Percentiles rank a stretch among this genome's conserved stretches.
These are phyloP conservation scores for Tetramorium bicarinatum DNA, from an alignment of 2,888 invertebrate genomes.

Conservation along the genomic window DNA sequence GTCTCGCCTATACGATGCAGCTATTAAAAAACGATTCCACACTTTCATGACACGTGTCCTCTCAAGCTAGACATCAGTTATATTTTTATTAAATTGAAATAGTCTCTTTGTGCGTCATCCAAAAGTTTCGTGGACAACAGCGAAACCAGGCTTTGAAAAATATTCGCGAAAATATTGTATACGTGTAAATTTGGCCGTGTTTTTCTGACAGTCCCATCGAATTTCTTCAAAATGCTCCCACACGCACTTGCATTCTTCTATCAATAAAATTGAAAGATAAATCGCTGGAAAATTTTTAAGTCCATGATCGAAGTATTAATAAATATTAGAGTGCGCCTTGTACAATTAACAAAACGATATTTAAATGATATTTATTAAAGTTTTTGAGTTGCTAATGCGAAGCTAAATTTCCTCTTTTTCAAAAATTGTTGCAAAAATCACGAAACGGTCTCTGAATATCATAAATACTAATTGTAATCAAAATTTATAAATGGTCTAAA, in stretches of 20 bases:
- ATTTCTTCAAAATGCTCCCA: conserved; percentile 9
- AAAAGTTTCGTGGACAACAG: not conserved
- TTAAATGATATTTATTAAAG: not conserved
- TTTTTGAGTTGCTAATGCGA: not conserved
- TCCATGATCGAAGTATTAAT: not conserved
- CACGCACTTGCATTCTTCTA: not conserved
- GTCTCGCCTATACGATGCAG: not conserved
- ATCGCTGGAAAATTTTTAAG: not conserved
- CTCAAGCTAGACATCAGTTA: not conserved
- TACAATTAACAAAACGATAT: conserved; percentile 6
- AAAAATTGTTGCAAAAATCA: not conserved
- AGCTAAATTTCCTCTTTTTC: not conserved
- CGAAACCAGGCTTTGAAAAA: not conserved
- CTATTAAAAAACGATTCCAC: not conserved
- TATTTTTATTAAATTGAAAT: conserved; percentile 3
- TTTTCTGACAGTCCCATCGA: conserved; percentile 7
- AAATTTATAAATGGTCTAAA: not conserved
- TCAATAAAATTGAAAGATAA: not conserved
- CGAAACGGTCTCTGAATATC: not conserved
- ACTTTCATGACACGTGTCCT: not conserved
- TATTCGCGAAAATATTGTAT: not conserved
- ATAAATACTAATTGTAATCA: not conserved
- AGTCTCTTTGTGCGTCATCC: not conserved
- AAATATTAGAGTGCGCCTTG: not conserved
- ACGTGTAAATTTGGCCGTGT: not conserved